Base-by-base conservation (phyloP, 53 echinoderm and acorn worm genomes). In the Hippasteria phrygiana region DNA sequence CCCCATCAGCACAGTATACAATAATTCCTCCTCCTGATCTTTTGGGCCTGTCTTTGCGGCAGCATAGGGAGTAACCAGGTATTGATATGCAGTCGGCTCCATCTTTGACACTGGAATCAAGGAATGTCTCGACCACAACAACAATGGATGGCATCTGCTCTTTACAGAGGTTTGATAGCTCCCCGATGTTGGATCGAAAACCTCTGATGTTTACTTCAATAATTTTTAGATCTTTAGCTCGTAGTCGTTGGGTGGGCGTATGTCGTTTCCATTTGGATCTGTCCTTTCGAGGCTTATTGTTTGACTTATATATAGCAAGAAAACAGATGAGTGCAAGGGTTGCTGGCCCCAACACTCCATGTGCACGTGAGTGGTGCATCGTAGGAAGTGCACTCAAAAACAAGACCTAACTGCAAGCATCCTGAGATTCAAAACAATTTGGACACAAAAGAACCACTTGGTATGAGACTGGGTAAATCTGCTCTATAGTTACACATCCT, bases 51-150 rank as follows among this genome's bases (percentile, higher is more conserved):
- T 91, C 91, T 79, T 56, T 88, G 55, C 91, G 80, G 31, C 91
- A 91, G 80, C 79, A 78, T 1, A 88, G 48, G 12, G 78, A 46
- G 63, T 91, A 88, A n/a, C 91, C 88, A 39, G 91, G 77, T 16
- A 75, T 87, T n/a, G n/a, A n/a, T 39, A 66, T 70, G 64, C 88
- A 66, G 31, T 88, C 88, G 33, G 78, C 88, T 47, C 91, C 78
- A 78, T 91, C 79, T 43, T 75, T 43, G n/a, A n/a, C n/a, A n/a
- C n/a, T n/a, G 4, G 78, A 66, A 38, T 88, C 79, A 3, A 74
- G 22, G 47, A 91, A 91, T 3, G 84, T 84, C 67, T 86, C 88
- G 47, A 85, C 70, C 29, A 55, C 78, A 43, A 88, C 53, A 42
- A 91, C 78, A 77, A 91, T 78, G 29, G 87, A 10, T 10, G 75